Base-by-base conservation (phyloP, 2,888 invertebrate genomes). In the Meganola albula region DNA sequence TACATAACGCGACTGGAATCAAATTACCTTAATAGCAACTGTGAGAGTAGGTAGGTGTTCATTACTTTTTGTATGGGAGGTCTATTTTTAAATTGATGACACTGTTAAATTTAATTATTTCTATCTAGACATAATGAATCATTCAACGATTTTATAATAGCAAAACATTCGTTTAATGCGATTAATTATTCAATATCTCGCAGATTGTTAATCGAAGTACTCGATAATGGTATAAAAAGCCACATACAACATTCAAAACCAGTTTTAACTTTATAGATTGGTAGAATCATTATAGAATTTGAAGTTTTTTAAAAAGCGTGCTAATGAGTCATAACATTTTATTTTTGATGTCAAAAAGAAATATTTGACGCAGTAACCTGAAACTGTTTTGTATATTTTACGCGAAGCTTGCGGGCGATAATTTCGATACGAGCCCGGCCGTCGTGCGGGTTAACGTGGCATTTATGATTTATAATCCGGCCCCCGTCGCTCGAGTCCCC, bases 391-490 rank as follows among this genome's bases (percentile, higher is more conserved):
- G 76, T 77, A 78, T 76, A 80, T 75, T 75, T 73, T 73, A 74
- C 70, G 68, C 62, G 58, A 50, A 57, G 66, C 68, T 75, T 49
- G 65, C 68, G 67, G 74, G 71, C 75, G 79, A 79, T 83, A 78
- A 83, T 80, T 83, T 79, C 64, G 74, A 74, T 77, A 68, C 72
- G 53, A 66, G 58, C 54, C 54, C 59, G 60, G 64, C 62, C 67
- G 66, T 58, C 61, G 61, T 57, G 62, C 62, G 54, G 58, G 56
- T 69, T 74, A 74, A 79, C 77, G 73, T 77, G 83, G 78, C 80
- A 74, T 71, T 74, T 80, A 78, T 83, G 83, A 82, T 83, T 83
- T 83, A 83, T 80, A 82, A 79, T 76, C 79, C 70, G 67, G 75
- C 66, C 76, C 58, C 68, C 74, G 73, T 74, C 74, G 71, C 66